Conservation (phyloP, 1,140 invertebrate genomes). For the Penaeus japonicus region DNA sequence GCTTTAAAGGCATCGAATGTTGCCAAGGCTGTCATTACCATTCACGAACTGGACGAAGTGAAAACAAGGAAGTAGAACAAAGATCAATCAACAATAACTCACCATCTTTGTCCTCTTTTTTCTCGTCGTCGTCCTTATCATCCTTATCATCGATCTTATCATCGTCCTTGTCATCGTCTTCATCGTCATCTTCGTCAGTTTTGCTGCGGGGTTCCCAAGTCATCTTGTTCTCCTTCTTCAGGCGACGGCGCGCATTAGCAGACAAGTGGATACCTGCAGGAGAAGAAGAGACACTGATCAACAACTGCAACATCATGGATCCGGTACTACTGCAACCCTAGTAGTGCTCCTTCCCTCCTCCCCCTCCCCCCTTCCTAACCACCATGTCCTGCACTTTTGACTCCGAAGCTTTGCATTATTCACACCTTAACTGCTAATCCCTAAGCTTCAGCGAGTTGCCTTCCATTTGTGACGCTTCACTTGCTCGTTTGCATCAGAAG, state of each 20-base stretch:
- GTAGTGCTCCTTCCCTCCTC: not conserved
- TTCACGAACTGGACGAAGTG: not conserved
- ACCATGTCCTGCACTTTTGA: too few species aligned
- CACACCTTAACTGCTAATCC: too few species aligned
- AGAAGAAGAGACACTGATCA: not conserved
- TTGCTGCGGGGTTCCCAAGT: constrained; percentile 72
- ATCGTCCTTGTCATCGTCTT: constrained; percentile 62
- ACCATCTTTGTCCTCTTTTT: constrained; percentile 60
- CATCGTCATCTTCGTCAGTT: constrained; percentile 68
- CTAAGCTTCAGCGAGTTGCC: too few species aligned
- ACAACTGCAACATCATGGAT: not conserved
- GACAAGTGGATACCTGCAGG: constrained; percentile 73
- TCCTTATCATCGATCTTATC: constrained; percentile 67
- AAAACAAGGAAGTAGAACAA: not conserved
- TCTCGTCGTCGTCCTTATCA: constrained; percentile 64
- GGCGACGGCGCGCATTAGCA: constrained; percentile 71
- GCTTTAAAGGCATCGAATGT: too few species aligned
- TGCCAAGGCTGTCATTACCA: not conserved
- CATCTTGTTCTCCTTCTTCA: constrained; percentile 79
- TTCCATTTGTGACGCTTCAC: too few species aligned
- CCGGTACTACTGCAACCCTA: not conserved
- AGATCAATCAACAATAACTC: constrained; percentile 3
- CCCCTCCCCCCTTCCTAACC: not conserved
- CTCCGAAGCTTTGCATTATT: too few species aligned
- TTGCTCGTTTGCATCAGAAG: too few species aligned